phyloP scores from a whole-genome alignment of 2,797 vertebrate species.

The Carcharodon carcharias region DNA sequence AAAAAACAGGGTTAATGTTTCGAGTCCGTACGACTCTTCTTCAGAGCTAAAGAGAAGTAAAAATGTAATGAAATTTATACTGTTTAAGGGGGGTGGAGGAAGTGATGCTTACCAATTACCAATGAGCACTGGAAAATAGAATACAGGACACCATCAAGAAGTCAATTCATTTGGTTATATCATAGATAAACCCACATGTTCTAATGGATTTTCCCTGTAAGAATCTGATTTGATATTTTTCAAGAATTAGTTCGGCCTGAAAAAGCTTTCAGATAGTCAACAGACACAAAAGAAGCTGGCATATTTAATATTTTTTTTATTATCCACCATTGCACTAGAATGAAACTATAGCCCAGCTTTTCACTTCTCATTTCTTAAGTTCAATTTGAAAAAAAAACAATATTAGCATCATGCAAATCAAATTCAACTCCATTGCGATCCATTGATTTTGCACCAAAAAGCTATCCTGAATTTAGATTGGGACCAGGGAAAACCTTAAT shows the following conservation, averaged over 20 bases:
- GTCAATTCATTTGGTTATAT: not conserved
- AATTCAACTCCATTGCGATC: not conserved
- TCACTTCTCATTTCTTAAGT: not conserved
- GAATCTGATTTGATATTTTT: not conserved
- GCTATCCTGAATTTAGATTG: not conserved
- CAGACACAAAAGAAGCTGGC: not conserved
- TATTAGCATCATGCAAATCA: not conserved
- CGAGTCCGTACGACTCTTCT: too few relatives aligned
- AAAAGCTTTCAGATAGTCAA: not conserved
- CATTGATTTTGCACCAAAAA: not conserved
- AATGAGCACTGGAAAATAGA: not conserved
- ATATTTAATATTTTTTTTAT: not conserved
- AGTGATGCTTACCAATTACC: not conserved
- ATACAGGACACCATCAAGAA: not conserved
- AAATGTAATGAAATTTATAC: too few relatives aligned
- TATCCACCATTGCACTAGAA: not conserved
- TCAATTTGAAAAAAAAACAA: not conserved
- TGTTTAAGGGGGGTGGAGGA: too few relatives aligned
- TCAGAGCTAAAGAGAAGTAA: too few relatives aligned
- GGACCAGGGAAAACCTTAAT: not conserved
- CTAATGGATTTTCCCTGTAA: not conserved
- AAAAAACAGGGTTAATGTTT: too few relatives aligned
- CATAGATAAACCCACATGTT: not conserved
- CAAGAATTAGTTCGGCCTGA: not conserved
- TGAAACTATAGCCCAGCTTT: not conserved